Conservation (phyloP, 2,888 invertebrate species). For the Aleiodes alternator region DNA sequence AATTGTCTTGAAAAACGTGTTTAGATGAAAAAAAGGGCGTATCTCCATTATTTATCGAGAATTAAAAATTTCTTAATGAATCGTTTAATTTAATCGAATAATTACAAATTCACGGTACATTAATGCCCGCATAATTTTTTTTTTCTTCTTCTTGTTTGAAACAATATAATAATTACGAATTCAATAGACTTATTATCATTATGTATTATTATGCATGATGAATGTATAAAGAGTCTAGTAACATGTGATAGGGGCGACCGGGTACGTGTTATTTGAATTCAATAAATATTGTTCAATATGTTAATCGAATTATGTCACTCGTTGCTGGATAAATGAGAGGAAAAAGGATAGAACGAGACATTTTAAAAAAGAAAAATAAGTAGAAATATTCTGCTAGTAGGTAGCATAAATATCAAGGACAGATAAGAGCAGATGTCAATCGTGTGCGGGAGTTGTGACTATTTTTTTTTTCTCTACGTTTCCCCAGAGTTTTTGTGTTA, state of each 20-base stretch:
- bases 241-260: slow-evolving; percentile 44
- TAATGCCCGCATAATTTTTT: slow-evolving; percentile 36
- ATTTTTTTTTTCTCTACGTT: neutral
- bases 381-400: slow-evolving; percentile 1
- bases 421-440: slow-evolving; percentile 32
- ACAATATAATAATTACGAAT: slow-evolving; percentile 44
- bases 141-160: neutral
- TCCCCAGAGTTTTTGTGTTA: slow-evolving; percentile 10
- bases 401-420: neutral
- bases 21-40: too few species aligned
- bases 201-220: slow-evolving; percentile 16
- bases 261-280: slow-evolving; percentile 37
- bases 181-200: neutral
- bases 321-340: slow-evolving; percentile 39
- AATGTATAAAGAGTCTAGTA: slow-evolving; percentile 19
- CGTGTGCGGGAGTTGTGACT: slow-evolving; percentile 28
- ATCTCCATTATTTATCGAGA: too few species aligned
- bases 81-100: neutral
- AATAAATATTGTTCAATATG: slow-evolving; percentile 52
- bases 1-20: too few species aligned
- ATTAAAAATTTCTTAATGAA: too few species aligned
- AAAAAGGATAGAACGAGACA: slow-evolving; percentile 43
- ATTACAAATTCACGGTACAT: slow-evolving; percentile 37
- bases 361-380: neutral
- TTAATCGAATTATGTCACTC: slow-evolving; percentile 47